phyloP scores from a whole-genome alignment of 2,113 vertebrate species.

The Loxodonta africana region DNA sequence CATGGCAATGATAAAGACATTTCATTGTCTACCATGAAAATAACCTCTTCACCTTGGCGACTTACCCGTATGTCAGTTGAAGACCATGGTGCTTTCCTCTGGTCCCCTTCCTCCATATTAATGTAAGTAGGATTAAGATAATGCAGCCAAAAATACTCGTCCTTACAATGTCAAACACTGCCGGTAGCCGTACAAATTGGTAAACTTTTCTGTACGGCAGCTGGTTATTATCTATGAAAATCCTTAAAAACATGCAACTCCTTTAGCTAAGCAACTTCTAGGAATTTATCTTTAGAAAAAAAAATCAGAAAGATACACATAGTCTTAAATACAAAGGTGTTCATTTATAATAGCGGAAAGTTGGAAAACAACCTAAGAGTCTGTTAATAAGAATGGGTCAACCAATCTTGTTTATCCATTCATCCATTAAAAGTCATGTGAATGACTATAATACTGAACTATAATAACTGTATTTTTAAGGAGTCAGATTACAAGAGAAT shows the following conservation, averaged over 20 bases:
- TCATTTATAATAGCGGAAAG: not conserved
- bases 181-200: not conserved
- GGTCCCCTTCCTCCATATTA: not conserved
- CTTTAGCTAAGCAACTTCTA: not conserved
- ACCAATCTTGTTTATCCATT: not conserved
- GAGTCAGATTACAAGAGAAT: conserved; percentile 30
- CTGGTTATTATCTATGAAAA: not conserved
- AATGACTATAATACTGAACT: not conserved
- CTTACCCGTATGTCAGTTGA: not conserved
- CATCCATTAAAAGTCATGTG: not conserved
- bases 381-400: not conserved
- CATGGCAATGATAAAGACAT: not conserved
- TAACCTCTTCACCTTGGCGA: not conserved
- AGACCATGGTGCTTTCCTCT: not conserved
- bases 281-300: not conserved
- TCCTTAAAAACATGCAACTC: not conserved
- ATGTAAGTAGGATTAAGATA: not conserved
- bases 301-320: not conserved
- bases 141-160: not conserved
- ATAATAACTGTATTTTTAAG: conserved; percentile 20
- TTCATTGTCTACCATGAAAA: not conserved
- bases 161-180: not conserved
- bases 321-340: conserved; percentile 12
- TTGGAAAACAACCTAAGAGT: not conserved
- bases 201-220: not conserved